Conservation (phyloP, 1,140 invertebrate genomes). For the Brachionus sp. region DNA sequence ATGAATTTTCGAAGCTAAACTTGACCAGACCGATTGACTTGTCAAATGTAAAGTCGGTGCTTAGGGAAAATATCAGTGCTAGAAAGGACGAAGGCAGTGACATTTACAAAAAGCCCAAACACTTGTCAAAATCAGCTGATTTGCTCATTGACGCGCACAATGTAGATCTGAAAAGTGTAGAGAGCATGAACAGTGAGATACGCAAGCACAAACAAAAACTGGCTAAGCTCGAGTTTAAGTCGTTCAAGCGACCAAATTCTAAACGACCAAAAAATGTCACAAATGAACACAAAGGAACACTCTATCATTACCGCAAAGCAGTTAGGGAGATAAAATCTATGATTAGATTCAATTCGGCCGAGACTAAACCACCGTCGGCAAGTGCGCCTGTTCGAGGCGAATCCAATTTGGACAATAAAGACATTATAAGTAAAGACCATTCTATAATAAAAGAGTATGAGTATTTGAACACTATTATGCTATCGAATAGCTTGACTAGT, state of each 20-base stretch:
- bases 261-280: background rate
- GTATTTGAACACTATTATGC: background rate
- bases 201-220: constrained; percentile 7
- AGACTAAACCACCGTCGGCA: background rate
- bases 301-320: background rate
- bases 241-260: background rate
- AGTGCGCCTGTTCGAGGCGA: background rate
- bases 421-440: constrained; percentile 1
- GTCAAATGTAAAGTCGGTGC: background rate
- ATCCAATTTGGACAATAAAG: constrained; percentile 12
- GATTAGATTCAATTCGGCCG: background rate
- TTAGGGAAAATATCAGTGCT: background rate
- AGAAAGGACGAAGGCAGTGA: background rate
- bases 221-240: background rate
- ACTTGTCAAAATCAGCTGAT: constrained; percentile 9
- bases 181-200: background rate
- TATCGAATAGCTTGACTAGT: background rate
- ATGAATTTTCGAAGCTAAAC: constrained; percentile 11
- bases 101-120: background rate
- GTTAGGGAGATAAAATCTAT: background rate
- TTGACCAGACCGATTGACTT: constrained; percentile 18
- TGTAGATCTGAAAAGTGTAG: background rate
- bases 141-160: constrained; percentile 1
- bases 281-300: background rate
- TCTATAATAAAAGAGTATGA: constrained; percentile 19